These are phyloP conservation scores for Meiosimyza platycephala DNA, from an alignment of 2,888 invertebrate genomes.

Conservation along the genomic window DNA sequence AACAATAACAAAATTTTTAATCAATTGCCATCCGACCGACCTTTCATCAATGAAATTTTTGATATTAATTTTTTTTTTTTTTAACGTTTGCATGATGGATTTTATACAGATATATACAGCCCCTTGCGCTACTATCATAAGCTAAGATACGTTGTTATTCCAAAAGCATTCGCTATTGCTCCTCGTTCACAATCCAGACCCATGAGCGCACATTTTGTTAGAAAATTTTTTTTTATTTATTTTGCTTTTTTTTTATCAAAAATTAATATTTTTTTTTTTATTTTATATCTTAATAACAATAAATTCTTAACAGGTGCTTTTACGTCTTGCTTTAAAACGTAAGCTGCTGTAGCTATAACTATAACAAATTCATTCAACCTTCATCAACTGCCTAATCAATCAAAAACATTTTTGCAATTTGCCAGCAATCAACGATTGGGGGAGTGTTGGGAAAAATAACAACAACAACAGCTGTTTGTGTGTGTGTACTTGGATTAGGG, in stretches of 20 bases:
- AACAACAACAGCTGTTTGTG: too few relatives aligned
- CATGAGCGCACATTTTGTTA: too few relatives aligned
- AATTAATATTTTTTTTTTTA: too few relatives aligned
- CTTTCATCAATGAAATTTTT: slow-evolving; percentile 2
- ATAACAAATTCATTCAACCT: background rate
- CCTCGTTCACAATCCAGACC: too few relatives aligned
- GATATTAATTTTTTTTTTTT: background rate
- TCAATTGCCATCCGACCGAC: background rate
- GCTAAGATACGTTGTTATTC: too few relatives aligned
- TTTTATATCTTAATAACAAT: background rate
- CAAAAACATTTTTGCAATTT: background rate
- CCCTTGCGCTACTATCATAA: too few relatives aligned
- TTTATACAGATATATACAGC: too few relatives aligned
- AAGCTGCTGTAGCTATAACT: background rate
- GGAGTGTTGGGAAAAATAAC: too few relatives aligned
- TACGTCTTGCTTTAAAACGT: background rate
- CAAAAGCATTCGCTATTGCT: too few relatives aligned
- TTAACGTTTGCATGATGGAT: background rate
- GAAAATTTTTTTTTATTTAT: background rate
- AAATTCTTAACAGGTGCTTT: slow-evolving; percentile 1
- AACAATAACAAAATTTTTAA: background rate
- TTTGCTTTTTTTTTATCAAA: background rate
- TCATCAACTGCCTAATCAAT: background rate
- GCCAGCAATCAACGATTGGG: too few relatives aligned
- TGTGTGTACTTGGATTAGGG: too few relatives aligned